Evolutionary conservation across 2,113 vertebrate species (phyloP).

Genomic region (Hippocampus comes): DNA sequence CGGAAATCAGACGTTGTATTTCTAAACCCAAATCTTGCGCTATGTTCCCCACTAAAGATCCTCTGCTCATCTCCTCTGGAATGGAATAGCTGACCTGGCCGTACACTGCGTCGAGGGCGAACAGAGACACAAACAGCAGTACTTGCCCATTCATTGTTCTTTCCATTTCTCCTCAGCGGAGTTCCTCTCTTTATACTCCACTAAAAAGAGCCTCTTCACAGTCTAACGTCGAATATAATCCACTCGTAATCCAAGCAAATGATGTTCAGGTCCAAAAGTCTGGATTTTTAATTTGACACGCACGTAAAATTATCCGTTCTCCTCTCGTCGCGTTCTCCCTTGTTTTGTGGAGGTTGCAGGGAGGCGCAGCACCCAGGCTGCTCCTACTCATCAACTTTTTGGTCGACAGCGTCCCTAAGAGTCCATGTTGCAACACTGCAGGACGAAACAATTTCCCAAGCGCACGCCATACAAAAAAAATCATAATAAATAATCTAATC

Average conservation of each 20-base stretch:
- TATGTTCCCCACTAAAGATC: too few relatives aligned
- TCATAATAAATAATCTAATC: too few relatives aligned
- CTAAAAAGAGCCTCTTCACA: neutral
- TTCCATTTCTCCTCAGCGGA: neutral
- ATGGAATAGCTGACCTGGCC: too few relatives aligned
- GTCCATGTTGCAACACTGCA: conserved; percentile 4
- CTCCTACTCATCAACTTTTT: neutral
- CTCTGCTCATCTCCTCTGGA: too few relatives aligned
- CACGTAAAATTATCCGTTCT: neutral
- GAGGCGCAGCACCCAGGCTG: neutral
- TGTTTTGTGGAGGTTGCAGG: neutral
- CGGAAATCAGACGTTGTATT: neutral
- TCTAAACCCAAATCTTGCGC: conserved; percentile 15
- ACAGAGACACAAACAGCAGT: conserved; percentile 5
- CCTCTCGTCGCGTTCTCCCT: neutral
- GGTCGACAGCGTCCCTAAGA: conserved; percentile 11
- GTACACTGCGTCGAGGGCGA: too few relatives aligned
- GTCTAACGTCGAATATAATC: neutral
- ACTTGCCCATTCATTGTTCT: conserved; percentile 21
- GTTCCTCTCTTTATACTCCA: conserved; percentile 1
- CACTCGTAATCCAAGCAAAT: neutral
- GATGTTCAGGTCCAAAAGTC: neutral
- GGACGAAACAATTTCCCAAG: neutral
- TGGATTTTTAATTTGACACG: neutral
- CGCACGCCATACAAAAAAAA: too few relatives aligned